Percentiles rank a stretch among this genome's conserved stretches.
Conservation (phyloP, 2,113 vertebrate species). For the Catagonus wagneri region DNA sequence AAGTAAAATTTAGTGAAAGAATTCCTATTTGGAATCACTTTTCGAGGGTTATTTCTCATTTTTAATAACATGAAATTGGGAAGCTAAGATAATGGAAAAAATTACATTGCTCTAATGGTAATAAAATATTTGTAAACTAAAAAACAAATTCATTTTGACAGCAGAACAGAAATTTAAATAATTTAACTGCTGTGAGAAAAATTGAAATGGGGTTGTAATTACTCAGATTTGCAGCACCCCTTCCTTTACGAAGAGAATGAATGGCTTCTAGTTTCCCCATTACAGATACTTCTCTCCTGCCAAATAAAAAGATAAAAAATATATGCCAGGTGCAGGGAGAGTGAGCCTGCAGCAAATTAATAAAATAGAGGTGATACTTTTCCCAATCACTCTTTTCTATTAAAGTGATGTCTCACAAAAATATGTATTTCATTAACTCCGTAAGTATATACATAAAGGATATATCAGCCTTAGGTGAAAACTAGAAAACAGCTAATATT, state of each 20-base stretch:
- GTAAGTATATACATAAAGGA: neutral
- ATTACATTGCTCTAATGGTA: conserved; percentile 80
- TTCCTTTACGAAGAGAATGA: conserved; percentile 82
- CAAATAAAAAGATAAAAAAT: conserved; percentile 83
- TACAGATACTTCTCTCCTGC: conserved; percentile 73
- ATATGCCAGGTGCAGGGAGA: conserved; percentile 81
- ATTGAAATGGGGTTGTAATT: conserved; percentile 87
- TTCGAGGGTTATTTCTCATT: conserved; percentile 83
- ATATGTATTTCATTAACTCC: conserved; percentile 81
- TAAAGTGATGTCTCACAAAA: conserved; percentile 78
- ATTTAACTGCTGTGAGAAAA: conserved; percentile 86
- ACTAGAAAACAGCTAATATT: conserved; percentile 55
- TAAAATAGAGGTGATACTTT: conserved; percentile 75
- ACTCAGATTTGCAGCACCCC: conserved; percentile 83
- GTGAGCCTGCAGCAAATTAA: conserved; percentile 80
- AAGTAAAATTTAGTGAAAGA: conserved; percentile 70
- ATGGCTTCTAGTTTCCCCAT: conserved; percentile 72
- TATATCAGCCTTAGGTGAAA: conserved; percentile 67
- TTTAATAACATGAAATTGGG: conserved; percentile 83
- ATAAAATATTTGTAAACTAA: conserved; percentile 88
- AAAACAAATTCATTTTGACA: conserved; percentile 83
- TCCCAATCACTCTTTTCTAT: conserved; percentile 80
- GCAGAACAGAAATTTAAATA: conserved; percentile 85
- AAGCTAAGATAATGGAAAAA: conserved; percentile 84
- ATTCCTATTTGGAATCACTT: conserved; percentile 77